A percentile compares a stretch with the other conserved stretches of the same genome.
Conservation (phyloP, 1,140 invertebrate genomes). For the Linepithema humile region DNA sequence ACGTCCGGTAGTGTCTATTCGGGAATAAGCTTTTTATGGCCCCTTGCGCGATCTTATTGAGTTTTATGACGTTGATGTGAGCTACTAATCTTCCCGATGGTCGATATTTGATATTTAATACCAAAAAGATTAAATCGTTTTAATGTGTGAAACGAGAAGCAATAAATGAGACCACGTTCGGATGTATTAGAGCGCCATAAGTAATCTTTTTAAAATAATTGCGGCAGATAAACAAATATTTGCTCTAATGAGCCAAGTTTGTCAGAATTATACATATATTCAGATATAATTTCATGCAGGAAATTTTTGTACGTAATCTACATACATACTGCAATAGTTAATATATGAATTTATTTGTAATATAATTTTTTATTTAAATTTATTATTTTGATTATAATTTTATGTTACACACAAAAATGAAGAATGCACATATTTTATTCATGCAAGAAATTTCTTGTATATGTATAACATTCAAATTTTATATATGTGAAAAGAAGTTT, state of each 20-base stretch:
- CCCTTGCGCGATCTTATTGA: slow-evolving; percentile 2
- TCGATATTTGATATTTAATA: background rate
- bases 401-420: too few relatives aligned
- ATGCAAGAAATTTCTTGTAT: background rate
- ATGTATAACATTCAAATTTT: background rate
- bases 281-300: background rate
- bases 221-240: background rate
- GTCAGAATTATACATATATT: background rate
- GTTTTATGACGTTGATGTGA: background rate
- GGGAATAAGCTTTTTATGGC: background rate
- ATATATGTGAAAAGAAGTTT: background rate
- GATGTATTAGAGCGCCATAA: background rate
- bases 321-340: too few relatives aligned
- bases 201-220: background rate
- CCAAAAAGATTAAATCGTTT: background rate
- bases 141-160: background rate
- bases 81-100: background rate
- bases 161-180: background rate
- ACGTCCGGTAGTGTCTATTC: slow-evolving; percentile 17
- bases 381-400: too few relatives aligned
- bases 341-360: too few relatives aligned
- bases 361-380: too few relatives aligned
- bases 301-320: too few relatives aligned
- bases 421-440: too few relatives aligned
- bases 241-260: background rate